Percentiles rank a stretch among this genome's conserved stretches.
phyloP scores from a whole-genome alignment of 2,113 vertebrate genomes.

The Scalopus aquaticus region DNA sequence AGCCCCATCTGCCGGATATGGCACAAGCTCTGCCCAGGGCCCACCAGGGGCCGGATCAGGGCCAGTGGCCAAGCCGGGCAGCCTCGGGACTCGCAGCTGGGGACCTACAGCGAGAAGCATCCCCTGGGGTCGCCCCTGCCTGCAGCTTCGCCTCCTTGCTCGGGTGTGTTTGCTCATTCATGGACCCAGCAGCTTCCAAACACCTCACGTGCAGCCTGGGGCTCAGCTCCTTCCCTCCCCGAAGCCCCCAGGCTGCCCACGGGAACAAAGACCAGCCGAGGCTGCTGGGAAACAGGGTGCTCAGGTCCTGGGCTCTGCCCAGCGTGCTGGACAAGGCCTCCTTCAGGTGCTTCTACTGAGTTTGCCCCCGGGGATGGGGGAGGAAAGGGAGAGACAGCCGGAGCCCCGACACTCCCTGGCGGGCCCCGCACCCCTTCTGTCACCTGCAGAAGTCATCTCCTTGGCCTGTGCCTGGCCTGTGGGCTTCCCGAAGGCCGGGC shows the following conservation, averaged over 20 bases:
- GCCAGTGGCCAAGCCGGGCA: background rate
- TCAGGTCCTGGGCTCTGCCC: too few species aligned
- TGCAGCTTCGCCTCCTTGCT: background rate
- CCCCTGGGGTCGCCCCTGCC: background rate
- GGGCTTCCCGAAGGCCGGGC: background rate
- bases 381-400: background rate
- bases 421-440: too few species aligned
- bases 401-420: too few species aligned
- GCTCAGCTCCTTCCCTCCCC: accelerated
- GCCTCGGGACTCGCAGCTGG: background rate
- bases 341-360: background rate
- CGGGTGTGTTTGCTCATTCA: background rate
- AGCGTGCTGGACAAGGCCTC: background rate
- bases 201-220: too few species aligned
- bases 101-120: background rate
- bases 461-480: accelerated
- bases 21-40: background rate
- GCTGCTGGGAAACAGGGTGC: background rate
- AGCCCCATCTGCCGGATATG: background rate
- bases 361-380: background rate
- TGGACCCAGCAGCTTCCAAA: accelerated
- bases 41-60: background rate
- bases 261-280: background rate
- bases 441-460: background rate
- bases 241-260: accelerated